Evolutionary conservation across 1,140 invertebrate species (phyloP).

Genomic region (Aphaenogaster floridana): DNA sequence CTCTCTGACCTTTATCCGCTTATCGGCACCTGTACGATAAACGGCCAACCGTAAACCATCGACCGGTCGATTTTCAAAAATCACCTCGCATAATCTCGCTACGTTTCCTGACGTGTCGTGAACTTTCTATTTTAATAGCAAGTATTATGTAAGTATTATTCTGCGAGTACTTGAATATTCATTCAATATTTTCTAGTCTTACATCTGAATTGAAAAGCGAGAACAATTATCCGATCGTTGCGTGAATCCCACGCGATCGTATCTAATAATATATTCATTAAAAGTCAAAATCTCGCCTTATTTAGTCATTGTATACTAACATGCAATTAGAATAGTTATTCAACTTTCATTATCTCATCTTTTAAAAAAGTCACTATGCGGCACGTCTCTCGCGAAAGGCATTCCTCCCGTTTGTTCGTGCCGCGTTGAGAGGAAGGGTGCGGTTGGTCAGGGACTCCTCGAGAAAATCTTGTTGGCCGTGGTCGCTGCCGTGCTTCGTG

Average conservation of each 20-base stretch:
- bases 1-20: constrained; percentile 61
- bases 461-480: constrained; percentile 55
- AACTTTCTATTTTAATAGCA: background rate
- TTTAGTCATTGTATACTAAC: background rate
- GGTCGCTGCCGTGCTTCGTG: constrained; percentile 15
- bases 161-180: background rate
- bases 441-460: constrained; percentile 54
- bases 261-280: background rate
- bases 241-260: background rate
- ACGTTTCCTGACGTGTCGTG: background rate
- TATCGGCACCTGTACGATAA: constrained; percentile 50
- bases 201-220: background rate
- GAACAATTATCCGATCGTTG: background rate
- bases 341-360: background rate
- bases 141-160: background rate
- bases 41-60: constrained; percentile 29
- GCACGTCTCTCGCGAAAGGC: constrained; percentile 2
- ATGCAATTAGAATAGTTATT: background rate
- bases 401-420: background rate
- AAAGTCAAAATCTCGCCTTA: background rate
- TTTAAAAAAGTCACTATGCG: background rate
- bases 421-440: constrained; percentile 8
- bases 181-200: background rate
- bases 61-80: constrained; percentile 43
- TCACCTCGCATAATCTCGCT: constrained; percentile 24